A percentile compares a stretch with the other conserved stretches of the same genome.
phyloP scores from a whole-genome alignment of 2,113 vertebrate species.

The Nyctibius bracteatus region DNA sequence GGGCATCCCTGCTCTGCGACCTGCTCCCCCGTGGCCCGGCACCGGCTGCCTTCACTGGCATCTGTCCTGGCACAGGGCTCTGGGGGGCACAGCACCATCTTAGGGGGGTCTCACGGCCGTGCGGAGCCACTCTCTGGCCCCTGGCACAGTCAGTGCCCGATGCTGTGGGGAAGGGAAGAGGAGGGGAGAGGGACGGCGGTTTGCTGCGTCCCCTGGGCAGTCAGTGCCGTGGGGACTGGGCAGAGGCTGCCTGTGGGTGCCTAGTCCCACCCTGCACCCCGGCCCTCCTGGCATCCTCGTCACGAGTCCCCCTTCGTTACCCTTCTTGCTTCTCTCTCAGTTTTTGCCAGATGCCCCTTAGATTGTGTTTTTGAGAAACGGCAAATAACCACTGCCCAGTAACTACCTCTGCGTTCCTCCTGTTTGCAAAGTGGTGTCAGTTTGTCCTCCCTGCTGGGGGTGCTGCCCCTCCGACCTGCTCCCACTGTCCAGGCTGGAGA shows the following conservation, averaged over 20 bases:
- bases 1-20: neutral
- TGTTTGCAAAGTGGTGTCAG: neutral
- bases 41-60: neutral
- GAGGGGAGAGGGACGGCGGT: accelerated
- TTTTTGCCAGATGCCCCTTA: neutral
- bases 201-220: neutral
- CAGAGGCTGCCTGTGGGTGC: neutral
- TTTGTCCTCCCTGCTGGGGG: neutral
- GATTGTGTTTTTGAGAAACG: neutral
- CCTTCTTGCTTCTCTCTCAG: neutral
- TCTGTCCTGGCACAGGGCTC: neutral
- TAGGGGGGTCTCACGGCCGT: accelerated
- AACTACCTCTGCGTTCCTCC: neutral
- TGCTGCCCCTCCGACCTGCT: neutral
- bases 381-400: neutral
- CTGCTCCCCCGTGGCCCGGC: neutral
- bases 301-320: accelerated
- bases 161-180: neutral
- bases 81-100: accelerated
- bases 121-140: accelerated
- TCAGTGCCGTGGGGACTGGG: accelerated
- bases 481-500: neutral
- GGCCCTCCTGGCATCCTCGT: accelerated
- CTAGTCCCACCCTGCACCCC: neutral
- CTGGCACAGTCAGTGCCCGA: accelerated